phyloP scores from a whole-genome alignment of 2,797 vertebrate species.

The Microchirus variegatus region DNA sequence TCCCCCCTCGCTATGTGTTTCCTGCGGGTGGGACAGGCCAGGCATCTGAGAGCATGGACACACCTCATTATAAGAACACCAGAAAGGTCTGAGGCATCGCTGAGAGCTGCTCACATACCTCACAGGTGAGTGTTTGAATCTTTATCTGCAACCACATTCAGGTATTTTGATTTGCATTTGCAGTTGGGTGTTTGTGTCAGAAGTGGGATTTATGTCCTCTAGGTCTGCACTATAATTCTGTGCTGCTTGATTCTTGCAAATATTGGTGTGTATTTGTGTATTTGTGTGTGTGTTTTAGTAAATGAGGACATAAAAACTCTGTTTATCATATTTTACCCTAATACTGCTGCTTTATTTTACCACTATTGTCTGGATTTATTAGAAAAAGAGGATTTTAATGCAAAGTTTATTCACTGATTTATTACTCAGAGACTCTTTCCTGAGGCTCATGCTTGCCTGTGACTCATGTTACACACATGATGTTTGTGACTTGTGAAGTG shows the following conservation, averaged over 20 bases:
- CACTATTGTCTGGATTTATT: too few species aligned
- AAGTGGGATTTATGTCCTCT: not conserved
- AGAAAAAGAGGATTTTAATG: not conserved
- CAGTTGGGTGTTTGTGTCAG: not conserved
- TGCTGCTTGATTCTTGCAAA: too few species aligned
- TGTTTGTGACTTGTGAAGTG: too few species aligned
- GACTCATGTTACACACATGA: too few species aligned
- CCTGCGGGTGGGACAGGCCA: not conserved
- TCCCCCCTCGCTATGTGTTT: constrained; percentile 3
- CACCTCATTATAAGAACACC: constrained; percentile 82
- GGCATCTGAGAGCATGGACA: constrained; percentile 80
- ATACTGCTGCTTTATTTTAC: too few species aligned
- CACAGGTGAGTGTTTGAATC: constrained; percentile 42
- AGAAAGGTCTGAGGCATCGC: constrained; percentile 18
- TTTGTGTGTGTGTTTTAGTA: too few species aligned
- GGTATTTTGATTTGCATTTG: not conserved
- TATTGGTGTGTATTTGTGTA: too few species aligned
- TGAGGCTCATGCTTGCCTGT: too few species aligned
- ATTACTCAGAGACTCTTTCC: too few species aligned
- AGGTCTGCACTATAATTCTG: not conserved
- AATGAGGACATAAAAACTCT: not conserved
- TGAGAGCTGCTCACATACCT: constrained; percentile 16
- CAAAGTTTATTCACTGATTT: too few species aligned
- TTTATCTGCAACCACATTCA: not conserved
- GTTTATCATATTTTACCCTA: not conserved